Evolutionary conservation across 1,140 invertebrate genomes (phyloP).

Genomic region (Manduca sexta): DNA sequence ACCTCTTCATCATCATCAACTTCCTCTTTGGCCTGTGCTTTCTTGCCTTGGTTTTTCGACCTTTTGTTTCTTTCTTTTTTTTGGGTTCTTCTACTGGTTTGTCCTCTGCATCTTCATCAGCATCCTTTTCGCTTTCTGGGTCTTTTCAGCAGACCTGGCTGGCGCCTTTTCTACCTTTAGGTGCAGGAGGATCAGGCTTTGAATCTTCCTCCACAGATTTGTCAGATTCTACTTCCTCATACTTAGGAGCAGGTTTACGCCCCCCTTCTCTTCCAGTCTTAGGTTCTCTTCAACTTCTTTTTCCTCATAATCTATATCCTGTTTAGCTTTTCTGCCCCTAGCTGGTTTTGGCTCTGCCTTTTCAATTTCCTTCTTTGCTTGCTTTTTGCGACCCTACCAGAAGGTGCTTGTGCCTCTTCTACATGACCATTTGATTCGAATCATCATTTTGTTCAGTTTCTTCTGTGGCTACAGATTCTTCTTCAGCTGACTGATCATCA

Average conservation of each 20-base stretch:
- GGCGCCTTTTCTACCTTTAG: conserved; percentile 44
- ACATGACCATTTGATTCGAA: conserved; percentile 41
- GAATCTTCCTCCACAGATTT: conserved; percentile 30
- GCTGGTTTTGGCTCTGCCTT: conserved; percentile 29
- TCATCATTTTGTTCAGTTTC: conserved; percentile 35
- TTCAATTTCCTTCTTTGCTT: conserved; percentile 39
- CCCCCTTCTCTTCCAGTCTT: conserved; percentile 43
- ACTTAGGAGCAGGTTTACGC: conserved; percentile 38
- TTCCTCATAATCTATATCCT: conserved; percentile 21
- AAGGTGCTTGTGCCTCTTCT: conserved; percentile 30
- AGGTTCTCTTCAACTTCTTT: conserved; percentile 37
- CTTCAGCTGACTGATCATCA: conserved; percentile 37
- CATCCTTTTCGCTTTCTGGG: conserved; percentile 21
- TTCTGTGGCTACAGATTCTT: conserved; percentile 23
- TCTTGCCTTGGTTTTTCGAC: conserved; percentile 45
- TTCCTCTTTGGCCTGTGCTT: conserved; percentile 39
- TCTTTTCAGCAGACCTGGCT: conserved; percentile 36
- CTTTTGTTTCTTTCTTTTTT: conserved; percentile 41
- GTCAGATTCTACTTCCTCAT: conserved; percentile 34
- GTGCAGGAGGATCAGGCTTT: conserved; percentile 24
- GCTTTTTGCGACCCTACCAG: conserved; percentile 44
- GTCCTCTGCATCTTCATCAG: conserved; percentile 21
- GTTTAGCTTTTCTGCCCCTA: conserved; percentile 41
- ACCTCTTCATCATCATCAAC: conserved; percentile 34
- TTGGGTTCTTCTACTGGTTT: conserved; percentile 29